Percentiles rank a stretch among this genome's conserved stretches.
Conservation (phyloP, 2,113 vertebrate genomes). For the Aptenodytes patagonicus region DNA sequence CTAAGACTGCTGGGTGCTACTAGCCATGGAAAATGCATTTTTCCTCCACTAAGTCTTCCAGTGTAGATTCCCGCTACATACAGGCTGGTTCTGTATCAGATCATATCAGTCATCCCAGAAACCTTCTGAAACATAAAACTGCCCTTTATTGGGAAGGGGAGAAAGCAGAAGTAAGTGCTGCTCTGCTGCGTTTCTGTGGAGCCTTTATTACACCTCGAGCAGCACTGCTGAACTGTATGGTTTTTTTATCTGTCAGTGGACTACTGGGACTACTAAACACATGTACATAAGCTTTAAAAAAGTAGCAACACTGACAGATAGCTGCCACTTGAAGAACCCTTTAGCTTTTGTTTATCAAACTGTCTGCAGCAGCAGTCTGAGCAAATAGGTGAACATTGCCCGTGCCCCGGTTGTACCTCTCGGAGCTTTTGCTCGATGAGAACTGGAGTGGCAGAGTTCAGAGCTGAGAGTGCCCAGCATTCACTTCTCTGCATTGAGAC, state of each 20-base stretch:
- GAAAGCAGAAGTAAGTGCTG: not conserved
- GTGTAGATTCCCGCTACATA: not conserved
- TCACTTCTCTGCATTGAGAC: not conserved
- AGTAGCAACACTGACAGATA: not conserved
- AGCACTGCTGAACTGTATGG: not conserved
- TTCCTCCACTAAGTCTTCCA: not conserved
- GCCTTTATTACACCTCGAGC: not conserved
- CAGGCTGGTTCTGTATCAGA: not conserved
- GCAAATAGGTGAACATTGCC: not conserved
- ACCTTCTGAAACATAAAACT: not conserved
- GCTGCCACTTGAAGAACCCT: not conserved
- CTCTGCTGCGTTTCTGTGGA: not conserved
- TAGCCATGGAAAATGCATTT: not conserved
- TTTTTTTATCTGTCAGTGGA: not conserved
- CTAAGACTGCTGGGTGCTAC: not conserved
- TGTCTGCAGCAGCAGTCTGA: not conserved
- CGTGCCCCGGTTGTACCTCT: no score
- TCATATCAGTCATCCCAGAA: not conserved
- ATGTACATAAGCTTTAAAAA: not conserved
- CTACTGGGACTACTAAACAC: not conserved
- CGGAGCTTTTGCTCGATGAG: accelerated
- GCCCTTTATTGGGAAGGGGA: not conserved
- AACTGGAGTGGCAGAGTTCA: not conserved
- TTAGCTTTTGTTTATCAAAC: not conserved
- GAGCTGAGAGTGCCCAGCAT: not conserved